Evolutionary conservation across 2,797 vertebrate species (phyloP).

Genomic region (Gadopsis marmoratus): DNA sequence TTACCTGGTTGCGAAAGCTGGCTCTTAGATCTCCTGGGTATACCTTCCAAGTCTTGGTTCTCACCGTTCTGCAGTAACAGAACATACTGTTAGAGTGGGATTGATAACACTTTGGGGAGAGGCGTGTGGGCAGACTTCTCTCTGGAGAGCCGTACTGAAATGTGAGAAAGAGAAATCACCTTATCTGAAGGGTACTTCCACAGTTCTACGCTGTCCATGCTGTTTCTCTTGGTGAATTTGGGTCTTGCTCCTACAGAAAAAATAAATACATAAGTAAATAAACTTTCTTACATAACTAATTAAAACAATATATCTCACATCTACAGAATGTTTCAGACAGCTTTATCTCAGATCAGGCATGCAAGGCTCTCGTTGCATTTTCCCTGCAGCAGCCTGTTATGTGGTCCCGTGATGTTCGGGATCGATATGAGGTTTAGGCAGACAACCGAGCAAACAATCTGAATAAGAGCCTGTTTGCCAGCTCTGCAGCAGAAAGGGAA

Average conservation of each 20-base stretch:
- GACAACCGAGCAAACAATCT: constrained; percentile 64
- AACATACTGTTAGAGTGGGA: constrained; percentile 7
- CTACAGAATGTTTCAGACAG: constrained; percentile 1
- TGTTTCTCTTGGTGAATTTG: constrained; percentile 91
- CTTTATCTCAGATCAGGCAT: constrained; percentile 12
- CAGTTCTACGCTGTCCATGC: constrained; percentile 92
- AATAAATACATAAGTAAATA: constrained; percentile 25
- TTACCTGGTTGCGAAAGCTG: constrained; percentile 82
- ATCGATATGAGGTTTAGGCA: constrained; percentile 43
- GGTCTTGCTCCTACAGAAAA: constrained; percentile 91
- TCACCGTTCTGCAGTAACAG: constrained; percentile 88
- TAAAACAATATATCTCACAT: constrained; percentile 9
- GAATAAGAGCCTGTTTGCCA: constrained; percentile 65
- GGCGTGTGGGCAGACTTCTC: neutral
- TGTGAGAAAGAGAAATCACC: constrained; percentile 77
- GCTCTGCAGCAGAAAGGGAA: constrained; percentile 55
- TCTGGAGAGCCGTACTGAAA: neutral
- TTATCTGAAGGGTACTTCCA: constrained; percentile 91
- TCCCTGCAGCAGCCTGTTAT: constrained; percentile 2
- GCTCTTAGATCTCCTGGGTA: constrained; percentile 85
- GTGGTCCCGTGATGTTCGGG: constrained; percentile 50
- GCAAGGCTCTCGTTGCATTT: constrained; percentile 10
- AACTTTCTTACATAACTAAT: neutral
- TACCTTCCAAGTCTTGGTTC: constrained; percentile 84
- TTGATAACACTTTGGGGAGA: neutral